Evolutionary conservation across 2,888 invertebrate species (phyloP).

Genomic region (Agrotis ipsilon): DNA sequence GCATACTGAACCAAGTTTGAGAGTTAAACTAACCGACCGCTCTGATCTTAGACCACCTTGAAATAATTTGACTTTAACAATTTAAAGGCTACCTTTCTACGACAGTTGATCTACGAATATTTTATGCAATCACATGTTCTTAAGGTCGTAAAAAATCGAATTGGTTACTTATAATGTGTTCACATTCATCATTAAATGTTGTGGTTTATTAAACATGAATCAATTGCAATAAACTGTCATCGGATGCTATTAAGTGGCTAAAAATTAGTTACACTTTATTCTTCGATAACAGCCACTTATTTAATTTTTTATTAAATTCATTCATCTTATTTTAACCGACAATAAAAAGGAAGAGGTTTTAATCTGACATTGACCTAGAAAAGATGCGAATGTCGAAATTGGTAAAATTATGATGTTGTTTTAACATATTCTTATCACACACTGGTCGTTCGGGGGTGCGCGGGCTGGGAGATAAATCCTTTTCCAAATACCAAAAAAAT

Average conservation of each 20-base stretch:
- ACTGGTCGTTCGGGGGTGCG: too few relatives aligned
- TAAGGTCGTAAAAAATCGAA: constrained; percentile 48
- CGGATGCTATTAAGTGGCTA: neutral
- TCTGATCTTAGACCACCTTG: constrained; percentile 46
- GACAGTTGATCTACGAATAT: constrained; percentile 26
- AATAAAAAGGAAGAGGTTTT: neutral
- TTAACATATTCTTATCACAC: constrained; percentile 44
- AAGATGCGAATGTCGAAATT: constrained; percentile 14
- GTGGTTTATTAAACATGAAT: constrained; percentile 26
- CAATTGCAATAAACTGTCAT: neutral
- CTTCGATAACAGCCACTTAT: neutral
- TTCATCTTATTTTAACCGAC: constrained; percentile 12
- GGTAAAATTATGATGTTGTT: neutral
- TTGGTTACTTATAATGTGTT: constrained; percentile 7
- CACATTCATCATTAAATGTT: constrained; percentile 8
- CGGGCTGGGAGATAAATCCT: too few relatives aligned
- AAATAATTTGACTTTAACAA: constrained; percentile 28
- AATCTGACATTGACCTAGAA: constrained; percentile 40
- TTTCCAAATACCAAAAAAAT: constrained; percentile 21
- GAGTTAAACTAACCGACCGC: constrained; percentile 23
- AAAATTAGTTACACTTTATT: neutral
- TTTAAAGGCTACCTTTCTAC: constrained; percentile 46
- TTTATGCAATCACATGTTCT: constrained; percentile 48
- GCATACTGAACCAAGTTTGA: constrained; percentile 41
- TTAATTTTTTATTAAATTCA: constrained; percentile 23